Evolutionary conservation across 2,888 invertebrate species (phyloP).

Genomic region (Noctua pronuba): DNA sequence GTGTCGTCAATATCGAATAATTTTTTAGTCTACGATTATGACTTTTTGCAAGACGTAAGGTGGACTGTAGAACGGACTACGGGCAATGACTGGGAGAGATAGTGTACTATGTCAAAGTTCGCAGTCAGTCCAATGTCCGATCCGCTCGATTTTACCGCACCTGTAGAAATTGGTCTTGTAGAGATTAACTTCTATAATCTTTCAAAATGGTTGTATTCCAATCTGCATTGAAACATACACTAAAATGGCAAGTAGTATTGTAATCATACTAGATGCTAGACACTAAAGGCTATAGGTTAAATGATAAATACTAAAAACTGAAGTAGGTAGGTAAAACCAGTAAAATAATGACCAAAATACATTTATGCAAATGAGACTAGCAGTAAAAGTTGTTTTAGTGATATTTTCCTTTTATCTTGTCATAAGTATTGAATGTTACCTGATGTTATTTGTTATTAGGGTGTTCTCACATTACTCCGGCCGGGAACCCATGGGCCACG

Average conservation of each 20-base stretch:
- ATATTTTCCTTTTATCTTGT: conserved; percentile 59
- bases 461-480: conserved; percentile 61
- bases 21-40: neutral
- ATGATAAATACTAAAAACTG: conserved; percentile 28
- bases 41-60: neutral
- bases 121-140: neutral
- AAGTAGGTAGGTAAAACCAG: conserved; percentile 20
- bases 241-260: neutral
- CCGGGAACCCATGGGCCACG: conserved; percentile 25
- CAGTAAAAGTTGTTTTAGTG: conserved; percentile 61
- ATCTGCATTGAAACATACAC: neutral
- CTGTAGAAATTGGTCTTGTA: neutral
- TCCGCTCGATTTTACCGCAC: neutral
- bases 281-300: neutral
- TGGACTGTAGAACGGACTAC: neutral
- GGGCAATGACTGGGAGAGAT: neutral
- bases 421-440: conserved; percentile 54
- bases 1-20: neutral
- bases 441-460: conserved; percentile 60
- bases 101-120: neutral
- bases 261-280: neutral
- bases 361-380: conserved; percentile 62
- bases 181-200: neutral
- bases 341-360: conserved; percentile 60
- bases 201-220: neutral